Conservation (phyloP, 2,113 vertebrate genomes). For the Daphoenositta chrysoptera region DNA sequence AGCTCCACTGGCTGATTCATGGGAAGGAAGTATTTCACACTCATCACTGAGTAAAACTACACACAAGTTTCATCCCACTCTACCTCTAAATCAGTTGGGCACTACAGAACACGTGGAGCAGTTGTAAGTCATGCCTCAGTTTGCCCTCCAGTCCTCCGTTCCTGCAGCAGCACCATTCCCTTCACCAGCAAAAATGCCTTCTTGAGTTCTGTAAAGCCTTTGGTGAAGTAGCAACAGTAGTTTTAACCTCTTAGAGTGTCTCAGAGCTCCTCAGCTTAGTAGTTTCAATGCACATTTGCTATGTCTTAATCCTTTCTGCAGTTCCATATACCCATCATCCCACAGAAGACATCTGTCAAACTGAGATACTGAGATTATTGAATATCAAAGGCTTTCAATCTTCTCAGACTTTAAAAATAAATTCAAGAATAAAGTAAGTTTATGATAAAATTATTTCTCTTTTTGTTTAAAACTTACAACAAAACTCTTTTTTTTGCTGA, state of each 20-base stretch:
- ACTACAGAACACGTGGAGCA: not conserved
- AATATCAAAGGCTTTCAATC: not conserved
- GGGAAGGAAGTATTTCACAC: accelerated
- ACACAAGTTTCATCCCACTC: not conserved
- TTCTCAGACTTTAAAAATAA: not conserved
- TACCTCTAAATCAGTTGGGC: not conserved
- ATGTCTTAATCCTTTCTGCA: not conserved
- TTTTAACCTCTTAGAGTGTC: not conserved
- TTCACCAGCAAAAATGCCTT: not conserved
- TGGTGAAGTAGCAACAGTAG: not conserved
- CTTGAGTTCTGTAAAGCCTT: not conserved
- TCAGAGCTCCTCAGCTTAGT: not conserved
- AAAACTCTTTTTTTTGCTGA: not conserved
- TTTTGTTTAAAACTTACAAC: not conserved
- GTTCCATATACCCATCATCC: not conserved
- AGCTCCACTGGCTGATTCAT: accelerated
- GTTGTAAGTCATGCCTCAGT: not conserved
- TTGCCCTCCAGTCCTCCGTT: not conserved
- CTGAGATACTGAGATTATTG: not conserved
- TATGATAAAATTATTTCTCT: not conserved
- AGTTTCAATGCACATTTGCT: not conserved
- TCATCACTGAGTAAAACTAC: not conserved
- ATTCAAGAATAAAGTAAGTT: not conserved
- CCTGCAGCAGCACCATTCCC: not conserved
- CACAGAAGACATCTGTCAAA: not conserved